Evolutionary conservation across 2,888 invertebrate genomes (phyloP).

Genomic region (Macrophya annulata): DNA sequence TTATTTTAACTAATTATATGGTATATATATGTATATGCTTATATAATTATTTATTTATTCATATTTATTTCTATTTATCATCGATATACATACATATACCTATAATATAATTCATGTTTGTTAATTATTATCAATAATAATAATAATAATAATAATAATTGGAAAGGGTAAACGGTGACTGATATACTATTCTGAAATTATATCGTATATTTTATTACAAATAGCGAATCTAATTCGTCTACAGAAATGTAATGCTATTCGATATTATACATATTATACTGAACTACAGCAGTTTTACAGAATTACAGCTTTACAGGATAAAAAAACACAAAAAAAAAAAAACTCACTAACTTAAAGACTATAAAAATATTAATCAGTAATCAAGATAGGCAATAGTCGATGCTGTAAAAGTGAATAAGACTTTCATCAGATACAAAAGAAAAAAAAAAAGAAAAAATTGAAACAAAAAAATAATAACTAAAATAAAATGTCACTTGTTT

Average conservation of each 20-base stretch:
- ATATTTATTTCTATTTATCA: too few species aligned
- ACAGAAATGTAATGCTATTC: background rate
- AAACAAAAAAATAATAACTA: too few species aligned
- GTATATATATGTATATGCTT: background rate
- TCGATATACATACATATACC: too few species aligned
- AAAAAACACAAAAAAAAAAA: background rate
- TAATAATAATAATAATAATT: background rate
- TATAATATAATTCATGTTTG: background rate
- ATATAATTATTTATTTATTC: background rate
- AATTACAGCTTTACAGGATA: background rate
- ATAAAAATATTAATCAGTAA: background rate
- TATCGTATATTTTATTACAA: slow-evolving; percentile 1
- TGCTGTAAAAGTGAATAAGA: background rate
- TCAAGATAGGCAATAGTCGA: background rate
- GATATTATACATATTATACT: too few species aligned
- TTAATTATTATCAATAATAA: background rate
- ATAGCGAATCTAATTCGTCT: background rate
- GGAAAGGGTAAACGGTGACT: background rate
- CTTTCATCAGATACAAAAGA: background rate
- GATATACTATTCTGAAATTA: background rate
- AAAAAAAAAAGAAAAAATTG: too few species aligned
- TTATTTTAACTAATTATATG: background rate
- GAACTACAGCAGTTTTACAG: too few species aligned
- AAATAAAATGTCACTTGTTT: background rate
- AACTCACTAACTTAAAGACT: background rate